Evolutionary conservation across 1,140 invertebrate genomes (phyloP).

Genomic region (Matsumurasca onukii): DNA sequence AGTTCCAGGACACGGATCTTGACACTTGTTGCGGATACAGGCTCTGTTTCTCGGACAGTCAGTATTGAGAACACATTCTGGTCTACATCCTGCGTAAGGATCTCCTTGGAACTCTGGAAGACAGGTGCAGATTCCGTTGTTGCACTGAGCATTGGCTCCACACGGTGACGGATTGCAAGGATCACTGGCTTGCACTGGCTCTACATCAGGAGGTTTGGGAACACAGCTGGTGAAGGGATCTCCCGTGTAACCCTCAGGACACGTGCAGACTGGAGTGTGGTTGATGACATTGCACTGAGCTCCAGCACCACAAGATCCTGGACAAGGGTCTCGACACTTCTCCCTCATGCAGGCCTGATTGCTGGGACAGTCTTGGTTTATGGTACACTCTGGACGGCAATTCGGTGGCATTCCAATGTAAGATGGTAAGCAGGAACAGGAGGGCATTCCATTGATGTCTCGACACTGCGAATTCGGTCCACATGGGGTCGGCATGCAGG

Average conservation of each 20-base stretch:
- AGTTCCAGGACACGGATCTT: conserved; percentile 74
- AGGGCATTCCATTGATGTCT: conserved; percentile 52
- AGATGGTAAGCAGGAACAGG: conserved; percentile 56
- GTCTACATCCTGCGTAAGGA: conserved; percentile 69
- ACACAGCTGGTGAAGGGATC: conserved; percentile 60
- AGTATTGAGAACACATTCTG: conserved; percentile 68
- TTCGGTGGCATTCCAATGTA: conserved; percentile 66
- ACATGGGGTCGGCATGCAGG: conserved; percentile 57
- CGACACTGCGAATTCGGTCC: conserved; percentile 58
- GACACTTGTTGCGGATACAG: conserved; percentile 72
- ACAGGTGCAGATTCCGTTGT: conserved; percentile 66
- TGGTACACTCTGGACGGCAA: conserved; percentile 70
- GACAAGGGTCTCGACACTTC: conserved; percentile 72
- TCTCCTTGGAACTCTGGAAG: conserved; percentile 68
- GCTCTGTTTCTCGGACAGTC: conserved; percentile 69
- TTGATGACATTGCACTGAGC: conserved; percentile 58
- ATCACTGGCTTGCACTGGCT: conserved; percentile 39
- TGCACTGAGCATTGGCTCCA: conserved; percentile 64
- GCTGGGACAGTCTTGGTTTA: conserved; percentile 71
- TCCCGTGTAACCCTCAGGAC: conserved; percentile 56
- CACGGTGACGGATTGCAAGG: conserved; percentile 62
- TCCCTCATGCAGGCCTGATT: conserved; percentile 68
- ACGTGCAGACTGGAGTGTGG: conserved; percentile 58
- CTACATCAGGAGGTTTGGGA: conserved; percentile 47
- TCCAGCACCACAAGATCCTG: conserved; percentile 68